A percentile compares a stretch with the other conserved stretches of the same genome.
Evolutionary conservation across 2,888 invertebrate genomes (phyloP).

Genomic region (Mimachlamys varia): DNA sequence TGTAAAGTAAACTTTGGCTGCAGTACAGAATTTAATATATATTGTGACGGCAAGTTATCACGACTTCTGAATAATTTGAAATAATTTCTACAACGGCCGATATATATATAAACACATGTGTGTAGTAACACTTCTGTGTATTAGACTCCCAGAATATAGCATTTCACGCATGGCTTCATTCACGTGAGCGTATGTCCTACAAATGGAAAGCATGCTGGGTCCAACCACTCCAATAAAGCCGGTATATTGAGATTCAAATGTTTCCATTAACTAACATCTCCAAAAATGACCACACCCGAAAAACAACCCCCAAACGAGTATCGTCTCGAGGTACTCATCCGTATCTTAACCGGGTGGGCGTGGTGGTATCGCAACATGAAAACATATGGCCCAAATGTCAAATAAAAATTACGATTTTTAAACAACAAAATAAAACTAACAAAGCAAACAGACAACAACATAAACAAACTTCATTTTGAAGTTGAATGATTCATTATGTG

Average conservation of each 20-base stretch:
- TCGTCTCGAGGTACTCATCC: neutral
- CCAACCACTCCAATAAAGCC: neutral
- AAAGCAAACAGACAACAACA: constrained; percentile 9
- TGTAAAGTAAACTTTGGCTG: neutral
- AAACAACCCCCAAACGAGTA: neutral
- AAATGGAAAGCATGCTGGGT: constrained; percentile 8
- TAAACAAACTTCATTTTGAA: constrained; percentile 29
- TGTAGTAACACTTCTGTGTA: neutral
- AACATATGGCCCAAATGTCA: neutral
- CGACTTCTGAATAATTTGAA: neutral
- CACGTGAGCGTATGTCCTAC: constrained; percentile 22
- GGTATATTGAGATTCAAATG: neutral
- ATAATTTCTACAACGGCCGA: constrained; percentile 7
- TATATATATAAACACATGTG: neutral
- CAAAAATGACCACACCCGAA: neutral
- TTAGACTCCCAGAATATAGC: neutral
- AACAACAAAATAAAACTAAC: neutral
- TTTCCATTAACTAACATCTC: neutral
- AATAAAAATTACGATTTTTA: neutral
- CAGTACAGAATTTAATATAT: neutral
- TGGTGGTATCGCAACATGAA: constrained; percentile 8
- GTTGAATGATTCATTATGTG: neutral
- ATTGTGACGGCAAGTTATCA: neutral
- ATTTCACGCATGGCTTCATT: neutral
- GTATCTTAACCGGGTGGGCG: neutral